A percentile compares a stretch with the other conserved stretches of the same genome.
Conservation (phyloP, 2,113 vertebrate species). For the Tetrax tetrax region DNA sequence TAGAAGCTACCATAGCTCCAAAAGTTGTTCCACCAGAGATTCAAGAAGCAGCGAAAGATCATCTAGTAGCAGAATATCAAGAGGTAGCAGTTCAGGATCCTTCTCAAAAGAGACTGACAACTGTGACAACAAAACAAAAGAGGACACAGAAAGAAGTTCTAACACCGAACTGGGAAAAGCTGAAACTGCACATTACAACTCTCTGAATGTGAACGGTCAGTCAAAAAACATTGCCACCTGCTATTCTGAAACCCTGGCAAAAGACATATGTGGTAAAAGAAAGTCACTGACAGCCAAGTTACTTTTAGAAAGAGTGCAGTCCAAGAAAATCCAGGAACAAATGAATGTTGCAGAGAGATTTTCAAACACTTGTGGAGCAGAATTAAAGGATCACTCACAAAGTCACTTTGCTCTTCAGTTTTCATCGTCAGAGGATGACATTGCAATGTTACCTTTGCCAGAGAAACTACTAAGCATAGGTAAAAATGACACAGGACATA, state of each 20-base stretch:
- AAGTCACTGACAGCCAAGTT: slow-evolving; percentile 64
- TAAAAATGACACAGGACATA: slow-evolving; percentile 68
- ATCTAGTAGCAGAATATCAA: slow-evolving; percentile 18
- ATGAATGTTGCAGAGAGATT: background rate
- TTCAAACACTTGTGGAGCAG: slow-evolving; percentile 15
- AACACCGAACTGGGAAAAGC: background rate
- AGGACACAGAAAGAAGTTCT: background rate
- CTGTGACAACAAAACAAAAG: slow-evolving; percentile 37
- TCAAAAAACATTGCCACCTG: background rate
- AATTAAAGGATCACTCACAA: slow-evolving; percentile 43
- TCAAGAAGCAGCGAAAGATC: slow-evolving; percentile 41
- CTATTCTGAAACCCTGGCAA: slow-evolving; percentile 36
- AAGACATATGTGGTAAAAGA: background rate
- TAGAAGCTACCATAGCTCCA: slow-evolving; percentile 29
- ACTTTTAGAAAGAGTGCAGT: slow-evolving; percentile 74
- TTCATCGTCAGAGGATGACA: slow-evolving; percentile 9
- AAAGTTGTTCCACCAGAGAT: slow-evolving; percentile 16
- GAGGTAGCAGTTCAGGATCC: background rate
- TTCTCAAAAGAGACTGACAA: slow-evolving; percentile 47
- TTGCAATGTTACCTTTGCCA: slow-evolving; percentile 73
- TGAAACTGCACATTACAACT: background rate
- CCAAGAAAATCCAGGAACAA: slow-evolving; percentile 66
- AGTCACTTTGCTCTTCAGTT: slow-evolving; percentile 49
- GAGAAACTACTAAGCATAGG: slow-evolving; percentile 75
- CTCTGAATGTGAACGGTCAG: background rate